These are phyloP conservation scores for Lithophane ornitopus DNA, from an alignment of 2,888 invertebrate genomes.

Conservation along the genomic window DNA sequence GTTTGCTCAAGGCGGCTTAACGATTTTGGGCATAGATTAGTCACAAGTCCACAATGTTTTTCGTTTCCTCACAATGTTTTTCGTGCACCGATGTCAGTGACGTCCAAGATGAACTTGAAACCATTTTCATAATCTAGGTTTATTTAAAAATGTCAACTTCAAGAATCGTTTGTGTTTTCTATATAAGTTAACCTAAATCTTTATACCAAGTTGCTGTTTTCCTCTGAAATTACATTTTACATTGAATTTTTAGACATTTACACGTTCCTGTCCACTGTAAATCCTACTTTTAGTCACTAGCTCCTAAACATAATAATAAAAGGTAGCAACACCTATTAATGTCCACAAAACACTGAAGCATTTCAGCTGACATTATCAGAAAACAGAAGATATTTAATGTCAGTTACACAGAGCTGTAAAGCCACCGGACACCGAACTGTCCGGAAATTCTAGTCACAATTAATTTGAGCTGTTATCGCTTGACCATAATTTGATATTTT, in stretches of 20 bases:
- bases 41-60: no score
- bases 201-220: neutral
- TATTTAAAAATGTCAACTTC: neutral
- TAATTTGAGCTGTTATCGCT: slow-evolving; percentile 42
- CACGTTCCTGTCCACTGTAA: slow-evolving; percentile 21
- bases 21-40: neutral
- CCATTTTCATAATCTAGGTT: neutral
- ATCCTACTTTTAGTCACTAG: slow-evolving; percentile 41
- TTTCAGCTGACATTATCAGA: slow-evolving; percentile 55
- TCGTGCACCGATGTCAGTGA: neutral
- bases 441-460: slow-evolving; percentile 41
- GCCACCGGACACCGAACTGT: slow-evolving; percentile 18
- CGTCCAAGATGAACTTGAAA: neutral
- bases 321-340: slow-evolving; percentile 42
- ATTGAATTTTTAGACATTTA: slow-evolving; percentile 19
- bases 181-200: neutral
- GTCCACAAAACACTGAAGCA: slow-evolving; percentile 44
- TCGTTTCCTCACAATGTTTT: neutral
- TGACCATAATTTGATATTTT: slow-evolving; percentile 20
- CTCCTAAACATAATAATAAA: slow-evolving; percentile 42
- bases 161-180: neutral
- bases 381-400: slow-evolving; percentile 50
- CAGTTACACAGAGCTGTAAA: slow-evolving; percentile 42
- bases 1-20: neutral
- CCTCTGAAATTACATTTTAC: slow-evolving; percentile 5